Conservation (phyloP, 2,888 invertebrate species). For the Rhyacophila evoluta region DNA sequence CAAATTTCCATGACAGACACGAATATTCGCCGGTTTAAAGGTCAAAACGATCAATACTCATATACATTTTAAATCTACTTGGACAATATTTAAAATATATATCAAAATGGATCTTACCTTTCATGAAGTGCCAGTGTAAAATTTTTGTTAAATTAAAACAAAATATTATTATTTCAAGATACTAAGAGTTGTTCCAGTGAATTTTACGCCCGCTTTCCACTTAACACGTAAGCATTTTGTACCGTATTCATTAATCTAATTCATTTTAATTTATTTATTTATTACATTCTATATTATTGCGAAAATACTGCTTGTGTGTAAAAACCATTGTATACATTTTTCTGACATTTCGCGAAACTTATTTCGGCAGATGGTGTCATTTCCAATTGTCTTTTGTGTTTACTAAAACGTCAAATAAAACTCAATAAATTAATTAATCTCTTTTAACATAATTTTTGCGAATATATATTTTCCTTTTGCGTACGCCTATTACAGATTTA, state of each 20-base stretch:
- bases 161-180: neutral
- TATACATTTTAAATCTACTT: neutral
- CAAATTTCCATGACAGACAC: neutral
- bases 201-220: neutral
- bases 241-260: neutral
- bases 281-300: neutral
- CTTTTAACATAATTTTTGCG: no score
- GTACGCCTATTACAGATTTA: no score
- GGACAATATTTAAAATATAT: neutral
- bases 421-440: no score
- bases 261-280: neutral
- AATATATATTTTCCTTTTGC: no score
- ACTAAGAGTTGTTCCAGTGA: neutral
- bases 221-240: neutral
- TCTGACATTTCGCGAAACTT: neutral
- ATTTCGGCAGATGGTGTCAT: neutral
- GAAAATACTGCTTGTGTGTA: neutral
- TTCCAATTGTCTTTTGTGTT: neutral
- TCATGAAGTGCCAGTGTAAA: neutral
- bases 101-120: neutral
- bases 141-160: neutral
- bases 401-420: no score
- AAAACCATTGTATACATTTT: neutral
- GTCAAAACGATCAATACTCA: constrained; percentile 2
- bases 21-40: constrained; percentile 9